Conservation (phyloP, 2,888 invertebrate genomes). For the Agrilus biguttatus region DNA sequence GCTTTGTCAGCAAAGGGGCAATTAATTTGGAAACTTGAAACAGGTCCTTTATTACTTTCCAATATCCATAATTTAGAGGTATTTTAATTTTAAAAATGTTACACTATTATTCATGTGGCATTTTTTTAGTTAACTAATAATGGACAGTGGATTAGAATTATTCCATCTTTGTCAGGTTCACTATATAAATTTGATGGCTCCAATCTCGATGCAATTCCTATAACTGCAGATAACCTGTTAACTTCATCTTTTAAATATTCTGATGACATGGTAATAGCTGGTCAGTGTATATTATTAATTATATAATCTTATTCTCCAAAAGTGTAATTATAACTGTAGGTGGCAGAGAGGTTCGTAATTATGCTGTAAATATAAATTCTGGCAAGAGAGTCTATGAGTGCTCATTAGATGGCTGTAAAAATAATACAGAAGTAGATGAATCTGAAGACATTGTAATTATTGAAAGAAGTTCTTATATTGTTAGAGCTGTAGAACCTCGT, state of each 20-base stretch:
- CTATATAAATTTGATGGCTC: conserved; percentile 87
- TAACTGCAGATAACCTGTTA: conserved; percentile 73
- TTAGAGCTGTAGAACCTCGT: conserved; percentile 78
- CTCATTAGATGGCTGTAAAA: conserved; percentile 55
- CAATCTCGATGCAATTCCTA: conserved; percentile 72
- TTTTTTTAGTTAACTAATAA: conserved; percentile 54
- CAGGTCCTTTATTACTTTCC: conserved; percentile 72
- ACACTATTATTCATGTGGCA: background rate
- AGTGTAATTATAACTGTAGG: conserved; percentile 31
- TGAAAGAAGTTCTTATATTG: conserved; percentile 70
- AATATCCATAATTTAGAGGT: conserved; percentile 82
- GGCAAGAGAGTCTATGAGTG: conserved; percentile 67
- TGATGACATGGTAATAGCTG: conserved; percentile 72
- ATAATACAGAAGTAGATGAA: conserved; percentile 41
- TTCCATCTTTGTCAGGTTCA: conserved; percentile 84
- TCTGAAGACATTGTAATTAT: conserved; percentile 53
- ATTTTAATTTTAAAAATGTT: conserved; percentile 9
- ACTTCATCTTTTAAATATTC: conserved; percentile 79
- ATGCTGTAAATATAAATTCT: conserved; percentile 66
- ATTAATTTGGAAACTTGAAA: conserved; percentile 65
- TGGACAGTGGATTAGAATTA: conserved; percentile 75
- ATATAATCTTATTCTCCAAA: background rate
- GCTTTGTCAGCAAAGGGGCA: conserved; percentile 62
- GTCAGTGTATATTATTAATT: conserved; percentile 25
- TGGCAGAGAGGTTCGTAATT: conserved; percentile 73